Evolutionary conservation across 2,797 vertebrate species (phyloP), one percentile per base, ranked within the genome.

Genomic region (Labroides dimidiatus): DNA sequence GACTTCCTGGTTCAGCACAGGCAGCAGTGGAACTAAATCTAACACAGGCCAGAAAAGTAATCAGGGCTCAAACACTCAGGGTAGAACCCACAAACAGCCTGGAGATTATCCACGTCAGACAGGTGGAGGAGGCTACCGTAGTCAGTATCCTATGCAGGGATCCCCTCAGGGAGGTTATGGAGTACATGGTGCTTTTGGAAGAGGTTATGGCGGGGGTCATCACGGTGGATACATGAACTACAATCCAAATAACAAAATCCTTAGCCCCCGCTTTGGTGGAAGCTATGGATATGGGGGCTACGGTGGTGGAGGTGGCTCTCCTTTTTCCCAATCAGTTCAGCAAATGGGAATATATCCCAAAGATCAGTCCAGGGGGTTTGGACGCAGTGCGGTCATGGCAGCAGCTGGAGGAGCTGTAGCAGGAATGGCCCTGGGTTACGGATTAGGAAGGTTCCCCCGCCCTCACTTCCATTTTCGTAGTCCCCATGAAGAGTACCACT

Each of bases 341-440:
- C 2, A 20, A 0, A 91, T 87, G 85, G 92, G 91, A 8, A 43
- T 71, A 20, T 4, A 13, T 17, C 90, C 93, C 8, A 81, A 84
- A 3, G 10, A 66, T 4, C 56, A 80, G 42, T 94, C 93, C 62
- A 91, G 58, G 80, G 84, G 88, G 20, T 93, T 92, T 14, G 92
- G 84, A 2, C 89, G 82, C 57, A 89, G 73, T n/a, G 92, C 89
- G 10, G 73, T 72, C 2, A 37, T 90, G 79, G 91, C 91, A 7
- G 93, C 90, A 17, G 91, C 84, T 20, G 84, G 81, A 36, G 91
- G 92, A 0, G 88, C 75, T 0, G 3, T 93, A 68, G 76, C 81
- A 6, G 92, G 91, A 43, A 91, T 92, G 87, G 93, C 94, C 0
- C 43, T 95, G 41, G 92, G 93, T 4, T 93, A 94, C 0, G 92